phyloP scores from a whole-genome alignment of 2,797 vertebrate genomes.

The Novumbra hubbsi region DNA sequence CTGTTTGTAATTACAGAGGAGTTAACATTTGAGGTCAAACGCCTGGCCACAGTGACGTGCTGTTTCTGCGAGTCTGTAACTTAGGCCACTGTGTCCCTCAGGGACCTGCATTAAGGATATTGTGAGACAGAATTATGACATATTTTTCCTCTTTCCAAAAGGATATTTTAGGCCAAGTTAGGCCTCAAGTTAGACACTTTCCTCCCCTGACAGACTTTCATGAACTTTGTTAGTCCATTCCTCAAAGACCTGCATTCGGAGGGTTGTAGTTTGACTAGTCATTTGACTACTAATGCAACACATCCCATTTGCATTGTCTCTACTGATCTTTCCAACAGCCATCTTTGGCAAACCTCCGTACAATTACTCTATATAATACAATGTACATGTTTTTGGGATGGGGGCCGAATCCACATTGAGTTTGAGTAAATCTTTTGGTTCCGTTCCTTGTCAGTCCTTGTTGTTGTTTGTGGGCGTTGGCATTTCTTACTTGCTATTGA shows the following conservation, averaged over 20 bases:
- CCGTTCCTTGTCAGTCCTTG: background rate
- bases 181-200: background rate
- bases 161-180: background rate
- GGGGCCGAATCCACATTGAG: background rate
- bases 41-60: too few species aligned
- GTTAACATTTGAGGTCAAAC: background rate
- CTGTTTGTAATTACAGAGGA: background rate
- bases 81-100: too few species aligned
- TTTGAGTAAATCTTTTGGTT: background rate
- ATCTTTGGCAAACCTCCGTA: slow-evolving; percentile 7
- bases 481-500: background rate
- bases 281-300: slow-evolving; percentile 57
- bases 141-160: background rate
- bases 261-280: slow-evolving; percentile 49
- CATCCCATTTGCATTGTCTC: slow-evolving; percentile 57
- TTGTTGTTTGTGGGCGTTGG: background rate
- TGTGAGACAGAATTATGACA: background rate
- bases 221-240: slow-evolving; percentile 5
- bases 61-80: too few species aligned
- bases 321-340: slow-evolving; percentile 24
- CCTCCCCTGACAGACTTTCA: background rate
- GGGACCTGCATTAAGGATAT: too few species aligned
- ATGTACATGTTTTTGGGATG: background rate
- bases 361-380: background rate
- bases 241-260: slow-evolving; percentile 12